Base-by-base conservation (phyloP, 2,113 vertebrate genomes). In the Sisor rabdophorus region DNA sequence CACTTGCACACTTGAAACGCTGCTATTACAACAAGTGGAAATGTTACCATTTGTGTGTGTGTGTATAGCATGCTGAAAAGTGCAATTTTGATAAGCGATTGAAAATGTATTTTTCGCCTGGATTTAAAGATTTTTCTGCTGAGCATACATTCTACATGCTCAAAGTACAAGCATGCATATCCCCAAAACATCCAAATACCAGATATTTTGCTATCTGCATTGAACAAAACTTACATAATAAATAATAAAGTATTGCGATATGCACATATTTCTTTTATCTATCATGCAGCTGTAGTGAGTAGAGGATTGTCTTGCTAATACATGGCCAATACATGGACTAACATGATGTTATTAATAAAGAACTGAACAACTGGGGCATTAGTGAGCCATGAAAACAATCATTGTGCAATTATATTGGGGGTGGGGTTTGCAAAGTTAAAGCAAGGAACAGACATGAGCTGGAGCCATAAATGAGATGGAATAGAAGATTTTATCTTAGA, bases 291-390 rank as follows among this genome's bases (percentile, higher is more conserved):
- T 9, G 4, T 44, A 44, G 22, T 28, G 59, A 74, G 47, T 47
- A 48, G 68, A 76, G 52, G 44, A 60, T n/a, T n/a, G n/a, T n/a
- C n/a, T n/a, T n/a, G n/a, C n/a, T n/a, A n/a, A n/a, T n/a, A n/a
- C n/a, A n/a, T n/a, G n/a, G n/a, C n/a, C n/a, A n/a, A n/a, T n/a
- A n/a, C n/a, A n/a, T n/a, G 63, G 28, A 68, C 61, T 32, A 71
- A 61, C 47, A 71, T 8, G 26, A 78, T 28, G 53, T 76, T 26
- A 58, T 71, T 76, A 56, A 36, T 36, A n/a, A n/a, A n/a, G 24
- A 36, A 54, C 8, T 20, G n/a, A 24, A 50, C 19, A 78, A 52
- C 30, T 26, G n/a, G 56, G 73, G 68, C 24, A 30, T 44, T 40
- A 70, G 61, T 60, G 17, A 73, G 54, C 22, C 30, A 40, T 52